Base-by-base conservation (phyloP, 2,888 invertebrate genomes). In the Hyppa rectilinea region DNA sequence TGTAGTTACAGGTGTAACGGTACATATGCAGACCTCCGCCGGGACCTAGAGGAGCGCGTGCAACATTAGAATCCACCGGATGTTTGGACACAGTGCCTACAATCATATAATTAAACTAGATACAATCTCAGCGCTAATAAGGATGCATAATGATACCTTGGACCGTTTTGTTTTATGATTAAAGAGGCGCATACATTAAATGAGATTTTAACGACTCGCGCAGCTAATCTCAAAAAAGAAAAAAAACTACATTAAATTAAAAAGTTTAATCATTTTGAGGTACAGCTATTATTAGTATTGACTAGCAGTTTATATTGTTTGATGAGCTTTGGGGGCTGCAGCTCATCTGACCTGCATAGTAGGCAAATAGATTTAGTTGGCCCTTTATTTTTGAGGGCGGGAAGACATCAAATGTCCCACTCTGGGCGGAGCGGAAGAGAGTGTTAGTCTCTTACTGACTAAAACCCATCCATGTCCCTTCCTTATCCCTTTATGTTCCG, bases 51-150 rank as follows among this genome's bases (percentile, higher is more conserved):
- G 31, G 1, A 31, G 3, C 12, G 26, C 23, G 38, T 23, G 40
- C 23, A 6, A 7, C 12, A 17, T 34, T 53, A 62, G 7, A 6
- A 3, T 62, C 31, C 26, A 40, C 49, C 75, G 75, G 72, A 73
- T 74, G 72, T 29, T 23, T 29, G 26, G 34, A 20, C 58, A 36
- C 47, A 20, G 23, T 52, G 60, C 49, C 26, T 52, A 31, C 56
- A 47, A 59, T 47, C 53, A 75, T n/a, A 17, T 34, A 12, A 53
- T 67, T 53, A 59, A 34, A 52, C 45, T 36, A 53, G 75, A 75
- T 73, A 73, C 14, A 36, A 49, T 75, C 75, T 53, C 20, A 1
- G 9, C 29, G 10, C 58, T 43, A 29, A 40, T 40, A 29, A 40
- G n/a, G n/a, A 5, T 20, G 45, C 23, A 3, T 52, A 40, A 52